Percentiles rank a stretch among this genome's conserved stretches.
Conservation (phyloP, 2,888 invertebrate genomes). For the Monoplex corrugatus region DNA sequence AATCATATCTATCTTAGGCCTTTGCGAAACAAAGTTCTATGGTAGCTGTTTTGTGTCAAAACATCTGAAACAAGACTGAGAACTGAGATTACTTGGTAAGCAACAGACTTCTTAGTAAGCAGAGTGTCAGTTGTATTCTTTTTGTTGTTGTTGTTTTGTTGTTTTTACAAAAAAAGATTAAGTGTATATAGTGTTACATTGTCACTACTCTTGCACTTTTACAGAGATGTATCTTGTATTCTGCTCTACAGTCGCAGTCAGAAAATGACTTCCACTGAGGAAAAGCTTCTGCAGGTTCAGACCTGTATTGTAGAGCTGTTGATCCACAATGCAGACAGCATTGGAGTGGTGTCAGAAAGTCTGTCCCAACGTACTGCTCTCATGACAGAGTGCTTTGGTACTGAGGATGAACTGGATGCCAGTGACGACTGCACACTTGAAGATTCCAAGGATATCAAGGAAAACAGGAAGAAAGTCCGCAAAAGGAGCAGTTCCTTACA, state of each 20-base stretch:
- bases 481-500: constrained; percentile 93
- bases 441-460: constrained; percentile 75
- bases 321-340: constrained; percentile 89
- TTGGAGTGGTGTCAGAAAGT: constrained; percentile 88
- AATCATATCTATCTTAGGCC: no score
- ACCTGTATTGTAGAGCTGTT: constrained; percentile 85
- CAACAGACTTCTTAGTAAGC: no score
- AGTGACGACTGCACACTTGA: constrained; percentile 78
- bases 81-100: no score
- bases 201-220: no score
- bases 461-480: constrained; percentile 88
- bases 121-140: no score
- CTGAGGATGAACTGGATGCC: constrained; percentile 74
- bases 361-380: constrained; percentile 82
- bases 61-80: no score
- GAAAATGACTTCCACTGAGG: constrained; percentile 76
- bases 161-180: no score
- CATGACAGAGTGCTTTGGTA: constrained; percentile 73
- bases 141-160: no score
- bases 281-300: constrained; percentile 77
- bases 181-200: no score
- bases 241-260: constrained; percentile 67
- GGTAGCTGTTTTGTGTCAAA: no score
- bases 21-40: no score
- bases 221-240: no score